These are phyloP conservation scores for Phodopus roborovskii DNA, from an alignment of 2,113 vertebrate genomes.

Conservation along the genomic window DNA sequence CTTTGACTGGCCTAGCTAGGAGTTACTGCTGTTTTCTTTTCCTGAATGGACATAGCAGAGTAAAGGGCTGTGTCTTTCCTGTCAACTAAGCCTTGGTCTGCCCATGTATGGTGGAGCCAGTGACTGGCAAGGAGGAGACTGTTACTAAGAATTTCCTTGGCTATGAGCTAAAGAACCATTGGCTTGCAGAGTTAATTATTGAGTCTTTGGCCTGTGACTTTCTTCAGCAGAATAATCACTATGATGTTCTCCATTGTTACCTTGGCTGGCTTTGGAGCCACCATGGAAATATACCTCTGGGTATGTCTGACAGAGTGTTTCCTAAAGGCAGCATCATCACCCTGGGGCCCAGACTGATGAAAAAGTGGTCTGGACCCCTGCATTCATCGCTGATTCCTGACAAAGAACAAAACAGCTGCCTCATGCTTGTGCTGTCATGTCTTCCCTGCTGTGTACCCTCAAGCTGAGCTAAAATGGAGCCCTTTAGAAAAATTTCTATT, in stretches of 20 bases:
- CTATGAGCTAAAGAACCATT: not conserved
- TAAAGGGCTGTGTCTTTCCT: not conserved
- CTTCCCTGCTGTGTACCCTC: too few relatives aligned
- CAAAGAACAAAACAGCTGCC: too few relatives aligned
- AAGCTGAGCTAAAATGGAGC: not conserved
- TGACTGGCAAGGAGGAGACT: not conserved
- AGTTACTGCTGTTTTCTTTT: not conserved
- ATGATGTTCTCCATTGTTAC: not conserved
- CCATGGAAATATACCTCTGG: not conserved
- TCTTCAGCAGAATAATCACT: not conserved
- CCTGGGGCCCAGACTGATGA: not conserved
- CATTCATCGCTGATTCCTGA: too few relatives aligned
- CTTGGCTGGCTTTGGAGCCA: not conserved
- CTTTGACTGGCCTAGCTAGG: not conserved
- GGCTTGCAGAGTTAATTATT: fast-evolving
- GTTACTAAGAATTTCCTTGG: not conserved
- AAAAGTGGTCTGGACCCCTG: not conserved
- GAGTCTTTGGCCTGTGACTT: not conserved
- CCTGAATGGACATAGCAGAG: not conserved
- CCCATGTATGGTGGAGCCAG: not conserved
- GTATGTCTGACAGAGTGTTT: not conserved
- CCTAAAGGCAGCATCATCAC: too few relatives aligned
- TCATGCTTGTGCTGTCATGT: not conserved
- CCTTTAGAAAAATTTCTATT: not conserved
- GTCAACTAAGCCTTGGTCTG: not conserved